phyloP scores from a whole-genome alignment of 2,797 vertebrate genomes.

The Setipinna tenuifilis region DNA sequence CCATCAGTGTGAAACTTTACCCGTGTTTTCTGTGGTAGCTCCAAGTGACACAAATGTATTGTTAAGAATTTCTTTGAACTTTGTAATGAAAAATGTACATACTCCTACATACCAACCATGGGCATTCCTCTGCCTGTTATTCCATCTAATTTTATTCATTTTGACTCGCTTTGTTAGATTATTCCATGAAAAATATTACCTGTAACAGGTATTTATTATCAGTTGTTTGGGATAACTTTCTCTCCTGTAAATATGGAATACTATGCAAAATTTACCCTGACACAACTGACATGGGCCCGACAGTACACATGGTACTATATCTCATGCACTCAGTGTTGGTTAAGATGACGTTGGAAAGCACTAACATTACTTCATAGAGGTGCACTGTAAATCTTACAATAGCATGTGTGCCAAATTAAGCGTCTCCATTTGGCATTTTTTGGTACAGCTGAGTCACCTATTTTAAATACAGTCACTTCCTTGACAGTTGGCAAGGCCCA shows the following conservation, averaged over 20 bases:
- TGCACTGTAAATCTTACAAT: not conserved
- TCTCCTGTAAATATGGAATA: not conserved
- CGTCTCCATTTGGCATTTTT: not conserved
- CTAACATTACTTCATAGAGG: not conserved
- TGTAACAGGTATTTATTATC: not conserved
- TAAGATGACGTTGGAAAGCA: not conserved
- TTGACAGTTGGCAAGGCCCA: not conserved
- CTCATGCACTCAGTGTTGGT: not conserved
- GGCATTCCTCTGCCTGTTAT: not conserved
- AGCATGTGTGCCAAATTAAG: not conserved
- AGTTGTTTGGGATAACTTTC: not conserved
- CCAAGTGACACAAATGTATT: not conserved
- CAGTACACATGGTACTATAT: not conserved
- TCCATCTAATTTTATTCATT: not conserved
- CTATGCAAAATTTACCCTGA: not conserved
- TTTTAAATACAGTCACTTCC: not conserved
- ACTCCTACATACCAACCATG: not conserved
- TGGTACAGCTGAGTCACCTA: not conserved
- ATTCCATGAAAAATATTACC: not conserved
- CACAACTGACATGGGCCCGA: not conserved
- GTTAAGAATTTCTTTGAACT: not conserved
- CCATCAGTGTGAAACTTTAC: not conserved
- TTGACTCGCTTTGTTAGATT: not conserved
- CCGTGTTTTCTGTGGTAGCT: not conserved
- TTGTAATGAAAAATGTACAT: not conserved